Conservation (phyloP, 1,140 invertebrate species). For the Mylabris phalerata region DNA sequence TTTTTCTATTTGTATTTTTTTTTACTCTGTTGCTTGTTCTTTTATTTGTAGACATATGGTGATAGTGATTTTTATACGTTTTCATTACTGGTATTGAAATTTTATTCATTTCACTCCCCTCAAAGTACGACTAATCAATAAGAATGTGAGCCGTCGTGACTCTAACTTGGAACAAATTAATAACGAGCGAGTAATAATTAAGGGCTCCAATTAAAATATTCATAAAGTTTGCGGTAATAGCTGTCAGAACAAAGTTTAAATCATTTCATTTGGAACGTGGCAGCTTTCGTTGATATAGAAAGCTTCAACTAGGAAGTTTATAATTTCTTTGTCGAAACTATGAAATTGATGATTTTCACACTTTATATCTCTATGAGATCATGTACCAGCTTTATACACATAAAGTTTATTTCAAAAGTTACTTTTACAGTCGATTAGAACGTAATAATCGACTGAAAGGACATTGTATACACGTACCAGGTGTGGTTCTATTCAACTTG, state of each 20-base stretch:
- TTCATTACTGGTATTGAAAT: too few species aligned
- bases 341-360: constrained; percentile 12
- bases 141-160: too few species aligned
- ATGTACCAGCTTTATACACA: not conserved
- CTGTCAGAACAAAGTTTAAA: constrained; percentile 16
- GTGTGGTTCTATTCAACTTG: constrained; percentile 13
- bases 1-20: too few species aligned
- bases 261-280: constrained; percentile 2
- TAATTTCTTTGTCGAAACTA: constrained; percentile 11
- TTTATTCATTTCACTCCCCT: too few species aligned
- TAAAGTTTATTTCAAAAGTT: not conserved
- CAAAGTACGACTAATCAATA: too few species aligned
- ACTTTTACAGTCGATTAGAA: constrained; percentile 5
- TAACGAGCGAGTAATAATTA: constrained; percentile 8
- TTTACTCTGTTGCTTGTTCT: too few species aligned
- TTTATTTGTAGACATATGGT: too few species aligned
- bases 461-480: not conserved
- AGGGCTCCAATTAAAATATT: constrained; percentile 13
- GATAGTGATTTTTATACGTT: too few species aligned
- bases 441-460: not conserved
- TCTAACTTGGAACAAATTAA: not conserved
- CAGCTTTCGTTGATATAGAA: not conserved
- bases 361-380: not conserved
- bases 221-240: constrained; percentile 17
- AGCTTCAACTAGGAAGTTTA: not conserved